Percentiles rank a stretch among this genome's conserved stretches.
Evolutionary conservation across 1,140 invertebrate genomes (phyloP).

Genomic region (Phthorimaea operculella): DNA sequence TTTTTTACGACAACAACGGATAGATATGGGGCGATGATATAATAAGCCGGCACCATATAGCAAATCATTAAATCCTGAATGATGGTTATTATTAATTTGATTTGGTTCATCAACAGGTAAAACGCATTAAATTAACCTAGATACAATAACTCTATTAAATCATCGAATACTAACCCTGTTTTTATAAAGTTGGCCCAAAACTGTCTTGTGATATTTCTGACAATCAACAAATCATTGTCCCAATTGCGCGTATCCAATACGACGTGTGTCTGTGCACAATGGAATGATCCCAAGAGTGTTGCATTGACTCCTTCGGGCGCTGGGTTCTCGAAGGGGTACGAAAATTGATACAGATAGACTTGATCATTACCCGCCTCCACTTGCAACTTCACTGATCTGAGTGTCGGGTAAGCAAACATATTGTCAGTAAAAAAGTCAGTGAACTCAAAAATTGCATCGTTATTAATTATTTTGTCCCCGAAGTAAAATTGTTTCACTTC

Average conservation of each 20-base stretch:
- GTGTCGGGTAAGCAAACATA: conserved; percentile 25
- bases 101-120: too few relatives aligned
- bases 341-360: conserved; percentile 43
- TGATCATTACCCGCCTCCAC: conserved; percentile 29
- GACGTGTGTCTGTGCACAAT: conserved; percentile 28
- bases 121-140: too few relatives aligned
- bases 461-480: conserved; percentile 18
- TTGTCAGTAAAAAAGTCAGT: conserved; percentile 38
- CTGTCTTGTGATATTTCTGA: conserved; percentile 21
- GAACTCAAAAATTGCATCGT: conserved; percentile 25
- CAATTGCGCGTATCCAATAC: conserved; percentile 20
- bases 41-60: too few relatives aligned
- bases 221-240: conserved; percentile 6
- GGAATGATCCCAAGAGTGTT: conserved; percentile 24
- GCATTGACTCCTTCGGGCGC: conserved; percentile 14
- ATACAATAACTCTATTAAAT: too few relatives aligned
- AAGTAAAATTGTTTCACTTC: conserved; percentile 41
- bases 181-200: conserved; percentile 36
- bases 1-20: too few relatives aligned
- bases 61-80: too few relatives aligned
- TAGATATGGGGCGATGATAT: too few relatives aligned
- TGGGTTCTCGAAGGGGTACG: conserved; percentile 16
- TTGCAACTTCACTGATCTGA: conserved; percentile 30
- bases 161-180: conserved; percentile 26
- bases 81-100: too few relatives aligned